Conservation (phyloP, 2,113 vertebrate species). For the Pseudorectes ferrugineus region DNA sequence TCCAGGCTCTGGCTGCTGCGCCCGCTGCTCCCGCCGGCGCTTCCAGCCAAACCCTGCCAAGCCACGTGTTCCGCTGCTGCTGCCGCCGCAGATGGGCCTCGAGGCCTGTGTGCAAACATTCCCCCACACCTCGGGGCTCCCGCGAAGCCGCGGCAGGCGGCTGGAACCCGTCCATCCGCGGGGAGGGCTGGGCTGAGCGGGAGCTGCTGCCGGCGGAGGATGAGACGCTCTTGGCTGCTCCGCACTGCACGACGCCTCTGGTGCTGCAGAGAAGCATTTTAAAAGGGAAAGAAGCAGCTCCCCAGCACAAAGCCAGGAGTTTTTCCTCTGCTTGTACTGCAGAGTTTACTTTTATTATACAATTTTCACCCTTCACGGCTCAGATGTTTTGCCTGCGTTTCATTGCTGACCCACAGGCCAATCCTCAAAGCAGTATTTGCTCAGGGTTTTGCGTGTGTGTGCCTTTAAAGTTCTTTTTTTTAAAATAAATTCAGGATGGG, state of each 20-base stretch:
- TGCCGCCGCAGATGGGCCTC: constrained; percentile 35
- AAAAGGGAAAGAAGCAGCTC: neutral
- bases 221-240: neutral
- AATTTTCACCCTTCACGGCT: neutral
- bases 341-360: neutral
- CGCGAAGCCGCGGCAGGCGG: constrained; percentile 2
- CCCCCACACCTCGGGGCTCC: constrained; percentile 51
- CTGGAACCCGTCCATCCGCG: neutral
- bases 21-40: neutral
- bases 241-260: accelerated
- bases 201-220: neutral
- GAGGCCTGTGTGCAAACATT: constrained; percentile 55
- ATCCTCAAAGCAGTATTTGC: neutral
- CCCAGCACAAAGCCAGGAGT: neutral
- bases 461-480: neutral
- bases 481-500: neutral
- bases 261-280: neutral
- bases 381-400: neutral
- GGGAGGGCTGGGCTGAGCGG: neutral
- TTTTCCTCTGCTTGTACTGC: neutral
- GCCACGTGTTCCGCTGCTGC: neutral
- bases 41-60: neutral
- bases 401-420: neutral
- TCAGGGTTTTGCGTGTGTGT: neutral
- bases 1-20: accelerated